These are phyloP conservation scores for Epistrophe eligans DNA, from an alignment of 2,888 invertebrate genomes.

Conservation along the genomic window DNA sequence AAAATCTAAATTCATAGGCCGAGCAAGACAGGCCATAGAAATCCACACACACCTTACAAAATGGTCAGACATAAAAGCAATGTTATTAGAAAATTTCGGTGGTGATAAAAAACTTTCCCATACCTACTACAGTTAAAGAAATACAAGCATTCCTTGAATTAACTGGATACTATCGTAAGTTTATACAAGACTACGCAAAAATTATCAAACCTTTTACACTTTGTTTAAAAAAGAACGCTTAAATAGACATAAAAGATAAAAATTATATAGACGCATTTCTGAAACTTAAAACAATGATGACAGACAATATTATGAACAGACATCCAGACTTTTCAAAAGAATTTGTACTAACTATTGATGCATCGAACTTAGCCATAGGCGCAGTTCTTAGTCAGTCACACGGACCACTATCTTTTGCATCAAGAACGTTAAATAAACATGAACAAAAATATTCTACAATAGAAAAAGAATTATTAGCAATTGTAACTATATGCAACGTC, in stretches of 20 bases:
- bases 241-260: not conserved
- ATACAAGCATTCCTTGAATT: no score
- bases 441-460: not conserved
- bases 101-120: not conserved
- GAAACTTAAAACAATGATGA: not conserved
- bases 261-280: not conserved
- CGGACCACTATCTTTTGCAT: conserved; percentile 4
- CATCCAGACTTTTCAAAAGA: conserved; percentile 56
- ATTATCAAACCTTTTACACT: not conserved
- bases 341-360: conserved; percentile 53
- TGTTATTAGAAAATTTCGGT: conserved; percentile 32
- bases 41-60: conserved; percentile 30
- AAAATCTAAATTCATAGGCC: not conserved
- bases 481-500: not conserved
- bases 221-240: not conserved
- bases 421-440: conserved; percentile 6
- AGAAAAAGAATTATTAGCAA: not conserved
- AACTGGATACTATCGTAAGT: no score
- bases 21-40: conserved; percentile 16
- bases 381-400: conserved; percentile 18
- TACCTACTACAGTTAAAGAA: no score
- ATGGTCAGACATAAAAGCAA: conserved; percentile 32
- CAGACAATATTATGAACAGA: not conserved
- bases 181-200: not conserved
- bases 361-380: conserved; percentile 25